Evolutionary conservation across 2,888 invertebrate genomes (phyloP).

Genomic region (Dryadula phaetusa): DNA sequence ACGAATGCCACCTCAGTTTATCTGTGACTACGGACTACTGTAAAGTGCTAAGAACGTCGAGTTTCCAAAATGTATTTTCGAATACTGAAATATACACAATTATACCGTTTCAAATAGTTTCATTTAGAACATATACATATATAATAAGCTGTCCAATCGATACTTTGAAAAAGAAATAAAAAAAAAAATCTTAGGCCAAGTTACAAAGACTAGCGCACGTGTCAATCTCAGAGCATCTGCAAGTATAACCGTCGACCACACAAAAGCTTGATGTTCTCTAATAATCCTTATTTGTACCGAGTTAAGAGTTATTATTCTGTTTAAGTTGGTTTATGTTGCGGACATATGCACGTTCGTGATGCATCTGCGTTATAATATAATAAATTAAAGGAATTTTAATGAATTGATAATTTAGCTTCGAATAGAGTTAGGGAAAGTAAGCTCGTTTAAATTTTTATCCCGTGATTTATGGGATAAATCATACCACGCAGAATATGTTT

Average conservation of each 20-base stretch:
- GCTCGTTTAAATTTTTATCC: neutral
- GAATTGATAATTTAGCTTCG: constrained; percentile 8
- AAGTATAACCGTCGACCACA: constrained; percentile 12
- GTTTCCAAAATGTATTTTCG: too few species aligned
- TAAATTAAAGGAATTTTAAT: constrained; percentile 15
- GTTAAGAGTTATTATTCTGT: neutral
- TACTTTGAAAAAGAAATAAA: neutral
- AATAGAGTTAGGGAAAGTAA: neutral
- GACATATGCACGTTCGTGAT: constrained; percentile 54
- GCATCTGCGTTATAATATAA: constrained; percentile 54
- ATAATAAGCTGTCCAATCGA: neutral
- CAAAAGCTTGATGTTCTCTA: neutral
- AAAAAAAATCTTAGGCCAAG: neutral
- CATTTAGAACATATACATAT: too few species aligned
- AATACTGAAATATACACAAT: too few species aligned
- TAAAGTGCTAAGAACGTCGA: too few species aligned
- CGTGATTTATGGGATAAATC: neutral
- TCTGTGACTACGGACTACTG: too few species aligned
- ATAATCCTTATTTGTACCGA: neutral
- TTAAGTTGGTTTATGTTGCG: neutral
- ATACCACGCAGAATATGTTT: too few species aligned
- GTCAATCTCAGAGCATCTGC: constrained; percentile 14
- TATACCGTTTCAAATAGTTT: too few species aligned
- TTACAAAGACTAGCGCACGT: constrained; percentile 9
- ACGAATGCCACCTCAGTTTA: too few species aligned